A percentile compares a stretch with the other conserved stretches of the same genome.
phyloP scores from a whole-genome alignment of 2,797 vertebrate genomes.

The Pseudochaenichthys georgianus region DNA sequence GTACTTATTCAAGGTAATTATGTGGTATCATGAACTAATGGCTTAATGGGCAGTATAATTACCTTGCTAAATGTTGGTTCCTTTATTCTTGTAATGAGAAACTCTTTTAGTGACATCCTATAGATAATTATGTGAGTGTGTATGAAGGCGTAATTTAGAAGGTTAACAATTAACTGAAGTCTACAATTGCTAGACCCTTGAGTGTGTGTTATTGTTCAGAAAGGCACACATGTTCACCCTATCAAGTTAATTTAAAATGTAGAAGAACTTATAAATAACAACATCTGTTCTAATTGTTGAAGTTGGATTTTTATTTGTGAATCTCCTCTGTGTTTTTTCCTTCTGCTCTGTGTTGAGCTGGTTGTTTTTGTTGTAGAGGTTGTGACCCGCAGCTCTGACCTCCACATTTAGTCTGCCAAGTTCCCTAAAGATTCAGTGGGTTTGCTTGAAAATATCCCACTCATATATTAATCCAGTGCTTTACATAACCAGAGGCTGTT shows the following conservation, averaged over 20 bases:
- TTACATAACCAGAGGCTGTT: conserved; percentile 28
- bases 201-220: neutral
- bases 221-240: neutral
- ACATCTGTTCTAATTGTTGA: neutral
- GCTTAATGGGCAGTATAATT: neutral
- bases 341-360: neutral
- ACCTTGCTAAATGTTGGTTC: neutral
- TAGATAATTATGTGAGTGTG: neutral
- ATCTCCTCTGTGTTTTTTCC: neutral
- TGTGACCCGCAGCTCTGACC: conserved; percentile 38
- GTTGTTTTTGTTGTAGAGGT: conserved; percentile 23
- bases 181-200: neutral
- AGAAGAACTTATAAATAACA: neutral
- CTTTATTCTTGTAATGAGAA: too few species aligned
- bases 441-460: conserved; percentile 24
- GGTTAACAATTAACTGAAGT: neutral
- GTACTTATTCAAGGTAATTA: neutral
- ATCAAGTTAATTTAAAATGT: neutral
- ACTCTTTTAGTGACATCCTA: too few species aligned
- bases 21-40: neutral
- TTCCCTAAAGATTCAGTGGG: conserved; percentile 22
- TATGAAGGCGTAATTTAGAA: neutral
- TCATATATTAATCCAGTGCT: conserved; percentile 27
- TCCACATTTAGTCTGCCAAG: conserved; percentile 27
- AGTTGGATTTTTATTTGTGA: conserved; percentile 2